These are phyloP conservation scores for Taenioides sp. DNA, from an alignment of 2,797 vertebrate species.

Conservation along the genomic window DNA sequence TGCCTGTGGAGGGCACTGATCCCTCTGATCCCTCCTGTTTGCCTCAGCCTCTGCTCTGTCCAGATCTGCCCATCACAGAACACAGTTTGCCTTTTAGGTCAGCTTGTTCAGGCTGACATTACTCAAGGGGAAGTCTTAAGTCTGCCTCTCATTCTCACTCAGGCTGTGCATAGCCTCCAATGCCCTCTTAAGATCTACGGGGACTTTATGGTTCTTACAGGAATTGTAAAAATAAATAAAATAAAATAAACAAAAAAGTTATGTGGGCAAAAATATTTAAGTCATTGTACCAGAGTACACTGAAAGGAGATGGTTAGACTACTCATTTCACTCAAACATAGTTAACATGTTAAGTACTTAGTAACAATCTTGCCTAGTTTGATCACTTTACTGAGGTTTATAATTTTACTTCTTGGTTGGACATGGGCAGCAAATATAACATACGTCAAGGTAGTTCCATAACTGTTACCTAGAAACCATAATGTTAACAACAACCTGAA, in stretches of 20 bases:
- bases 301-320: too few relatives aligned
- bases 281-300: too few relatives aligned
- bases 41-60: neutral
- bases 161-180: neutral
- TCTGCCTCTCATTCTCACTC: neutral
- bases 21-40: neutral
- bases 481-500: too few relatives aligned
- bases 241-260: neutral
- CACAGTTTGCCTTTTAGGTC: slow-evolving; percentile 3
- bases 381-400: too few relatives aligned
- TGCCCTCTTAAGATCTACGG: neutral
- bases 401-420: too few relatives aligned
- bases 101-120: neutral
- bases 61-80: neutral
- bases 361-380: too few relatives aligned
- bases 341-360: too few relatives aligned
- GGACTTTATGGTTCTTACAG: neutral
- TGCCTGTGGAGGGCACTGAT: neutral
- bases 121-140: neutral
- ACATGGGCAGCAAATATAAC: too few relatives aligned
- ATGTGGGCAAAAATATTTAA: too few relatives aligned
- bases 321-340: too few relatives aligned
- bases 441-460: too few relatives aligned
- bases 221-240: neutral
- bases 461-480: too few relatives aligned